Percentiles rank a stretch among this genome's conserved stretches.
Evolutionary conservation across 2,888 invertebrate species (phyloP).

Genomic region (Taphrorychus bicolor): DNA sequence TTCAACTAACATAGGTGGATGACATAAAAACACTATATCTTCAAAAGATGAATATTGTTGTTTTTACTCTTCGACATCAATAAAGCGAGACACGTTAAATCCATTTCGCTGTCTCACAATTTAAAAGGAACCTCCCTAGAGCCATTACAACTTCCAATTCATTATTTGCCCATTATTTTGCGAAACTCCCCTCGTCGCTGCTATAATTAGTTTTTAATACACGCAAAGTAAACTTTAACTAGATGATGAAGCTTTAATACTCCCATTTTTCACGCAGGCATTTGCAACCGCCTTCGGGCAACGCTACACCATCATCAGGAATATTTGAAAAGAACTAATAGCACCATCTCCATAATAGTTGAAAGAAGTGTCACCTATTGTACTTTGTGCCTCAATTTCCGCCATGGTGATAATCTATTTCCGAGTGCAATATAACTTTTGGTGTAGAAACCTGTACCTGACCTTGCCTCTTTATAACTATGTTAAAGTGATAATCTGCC

Average conservation of each 20-base stretch:
- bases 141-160: not conserved
- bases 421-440: constrained; percentile 26
- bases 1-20: too few relatives aligned
- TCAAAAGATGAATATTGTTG: too few relatives aligned
- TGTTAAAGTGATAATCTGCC: constrained; percentile 30
- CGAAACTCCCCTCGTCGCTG: not conserved
- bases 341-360: not conserved
- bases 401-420: constrained; percentile 20
- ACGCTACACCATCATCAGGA: not conserved
- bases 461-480: constrained; percentile 30
- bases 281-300: not conserved
- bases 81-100: not conserved
- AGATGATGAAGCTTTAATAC: constrained; percentile 20
- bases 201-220: constrained; percentile 21
- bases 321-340: not conserved
- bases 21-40: too few relatives aligned
- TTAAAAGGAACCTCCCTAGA: not conserved
- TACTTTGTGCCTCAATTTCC: not conserved
- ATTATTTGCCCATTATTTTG: constrained; percentile 15
- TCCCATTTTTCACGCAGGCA: constrained; percentile 10
- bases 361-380: not conserved
- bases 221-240: constrained; percentile 24
- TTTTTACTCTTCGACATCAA: too few relatives aligned
- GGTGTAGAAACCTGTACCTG: constrained; percentile 9
- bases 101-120: not conserved